Evolutionary conservation across 2,888 invertebrate genomes (phyloP), one percentile per base, ranked within the genome.

Genomic region (Fragum whitleyi): DNA sequence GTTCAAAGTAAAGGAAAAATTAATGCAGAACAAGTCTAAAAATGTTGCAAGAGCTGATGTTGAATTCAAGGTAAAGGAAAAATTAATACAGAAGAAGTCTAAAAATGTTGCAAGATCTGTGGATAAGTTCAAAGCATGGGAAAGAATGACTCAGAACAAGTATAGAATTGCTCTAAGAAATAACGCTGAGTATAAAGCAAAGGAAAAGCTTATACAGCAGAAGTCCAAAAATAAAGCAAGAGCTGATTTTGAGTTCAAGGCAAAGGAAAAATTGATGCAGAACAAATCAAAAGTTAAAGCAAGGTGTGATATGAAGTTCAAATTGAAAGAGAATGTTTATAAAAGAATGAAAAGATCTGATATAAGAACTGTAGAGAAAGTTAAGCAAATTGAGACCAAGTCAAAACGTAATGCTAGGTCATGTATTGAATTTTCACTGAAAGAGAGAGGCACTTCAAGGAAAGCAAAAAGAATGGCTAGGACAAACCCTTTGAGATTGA

Each of bases 241-340:
- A 57, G 2, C 2, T n/a, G 39, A 57, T 32, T n/a, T 6, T n/a
- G n/a, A 29, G n/a, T 32, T 57, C 21, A 70, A 32, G 14, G 23
- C 2, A 9, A 29, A 32, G 29, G 57, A 57, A 36, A 57, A 23
- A 57, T 3, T 73, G 74, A 81, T 79, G 55, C 59, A 70, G 11
- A 83, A 86, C 47, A 53, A 78, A 21, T 67, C 39, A 42, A 61
- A 32, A 32, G 7, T 16, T 19, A 61, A 61, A 14, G 61, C 32
- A 32, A 61, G 61, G 57, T 11, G 5, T 14, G 16, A n/a, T 21
- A 16, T 32, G 14, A 19, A 36, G 55, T 71, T 53, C 29, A 57
- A 71, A 23, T 53, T 28, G n/a, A n/a, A n/a, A n/a, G n/a, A n/a
- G n/a, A n/a, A n/a, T n/a, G n/a, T n/a, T n/a, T 28, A 19, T 28